Evolutionary conservation across 1,140 invertebrate species (phyloP), one percentile per base, ranked within the genome.

Genomic region (Oreohelix idahoensis): DNA sequence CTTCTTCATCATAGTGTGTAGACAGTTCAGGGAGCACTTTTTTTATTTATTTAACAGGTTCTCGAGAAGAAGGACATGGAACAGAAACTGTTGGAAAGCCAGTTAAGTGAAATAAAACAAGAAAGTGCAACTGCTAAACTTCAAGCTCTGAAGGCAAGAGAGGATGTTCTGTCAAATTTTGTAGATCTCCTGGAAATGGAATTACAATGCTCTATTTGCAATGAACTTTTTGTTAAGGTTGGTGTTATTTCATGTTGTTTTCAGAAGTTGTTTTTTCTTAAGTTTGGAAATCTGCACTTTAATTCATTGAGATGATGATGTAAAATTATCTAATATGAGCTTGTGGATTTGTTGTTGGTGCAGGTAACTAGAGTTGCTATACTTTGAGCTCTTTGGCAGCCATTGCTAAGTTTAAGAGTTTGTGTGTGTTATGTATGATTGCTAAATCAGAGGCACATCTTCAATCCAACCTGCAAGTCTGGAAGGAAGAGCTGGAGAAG

Each of bases 141-240:
- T 51, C 86, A 86, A n/a, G 86, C 85, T 0, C 84, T 91, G 39
- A 84, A 90, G 36, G 92, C 93, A 8, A 93, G 94, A 79, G 91
- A 94, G 51, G 92, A 88, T 26, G 90, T 94, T 4, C 87, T 95
- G 10, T 91, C 92, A 1, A 94, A 94, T 86, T 94, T 96, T 49
- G 93, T 90, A 32, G 88, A 91, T 92, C 36, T 95, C n/a, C 94
- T 96, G 93, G 96, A 96, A 85, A 95, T 94, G 79, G 96, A 97
- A 89, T 91, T 97, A 29, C 95, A 95, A 79, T 97, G 96, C 89
- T 94, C 94, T 79, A 95, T 97, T 83, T 97, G 96, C 89, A 95
- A 94, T 74, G 96, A 97, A 92, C 91, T 96, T 0, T 96, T 96
- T 91, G 93, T 96, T 0, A 93, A 89, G 89, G 91, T 92, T 79